Base-by-base conservation (phyloP, 1,140 invertebrate species). In the Procambarus clarkii region DNA sequence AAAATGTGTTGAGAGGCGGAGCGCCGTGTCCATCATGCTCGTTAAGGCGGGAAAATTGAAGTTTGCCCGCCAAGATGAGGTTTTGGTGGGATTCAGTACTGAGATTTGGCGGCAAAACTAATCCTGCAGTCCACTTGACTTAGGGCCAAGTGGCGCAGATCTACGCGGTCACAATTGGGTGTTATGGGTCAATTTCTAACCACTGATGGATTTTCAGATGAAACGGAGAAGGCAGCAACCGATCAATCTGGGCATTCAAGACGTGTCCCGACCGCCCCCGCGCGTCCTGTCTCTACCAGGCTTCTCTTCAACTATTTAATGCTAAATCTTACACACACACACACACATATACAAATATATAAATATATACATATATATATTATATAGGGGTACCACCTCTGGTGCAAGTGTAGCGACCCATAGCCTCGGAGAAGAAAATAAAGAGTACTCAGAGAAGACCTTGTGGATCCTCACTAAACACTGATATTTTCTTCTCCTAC, bases 41-140 rank as follows among this genome's bases (percentile, higher is more conserved):
- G 88, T 91, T 91, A 91, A 91, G 81, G 83, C 88, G 82, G 82
- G 88, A 91, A 91, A 91, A 91, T 91, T 91, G 88, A 91, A 91
- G 88, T 91, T 91, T 91, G 88, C 88, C 74, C 88, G 88, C 88
- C 82, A 91, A 91, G 88, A 91, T 91, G 88, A 91, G 88, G 88
- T 85, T 85, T 78, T 91, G 88, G 88, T 45, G 88, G 80, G 88
- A 86, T 78, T 78, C 71, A 54, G 84, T 78, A 88, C 86, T 88
- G 86, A 88, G 86, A 88, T 88, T 88, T 88, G 86, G 86, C 86
- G 77, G 58, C 64, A 84, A 84, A 84, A 84, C 82, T 84, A 84
- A 84, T 84, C 82, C 58, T 44, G 44, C 58, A 69, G 82, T 69
- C 82, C 82, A 84, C 64, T 74, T 84, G 82, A 84, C 82, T 84